These are phyloP conservation scores for Trissolcus brochymenae DNA, from an alignment of 2,888 invertebrate species.

Conservation along the genomic window DNA sequence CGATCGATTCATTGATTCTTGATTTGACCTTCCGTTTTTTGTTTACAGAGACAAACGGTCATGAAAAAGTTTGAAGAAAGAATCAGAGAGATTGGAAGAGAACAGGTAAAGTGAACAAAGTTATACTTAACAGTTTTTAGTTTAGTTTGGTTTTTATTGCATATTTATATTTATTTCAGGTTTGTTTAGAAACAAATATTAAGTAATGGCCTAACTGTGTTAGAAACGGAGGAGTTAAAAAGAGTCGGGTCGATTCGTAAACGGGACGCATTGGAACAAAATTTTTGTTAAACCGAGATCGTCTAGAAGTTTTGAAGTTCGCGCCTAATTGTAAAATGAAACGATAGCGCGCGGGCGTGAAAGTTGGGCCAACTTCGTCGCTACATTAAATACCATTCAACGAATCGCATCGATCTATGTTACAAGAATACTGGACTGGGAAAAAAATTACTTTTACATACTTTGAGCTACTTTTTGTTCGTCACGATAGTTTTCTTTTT, in stretches of 20 bases:
- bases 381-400: constrained; percentile 40
- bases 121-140: background rate
- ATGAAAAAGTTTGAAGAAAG: constrained; percentile 80
- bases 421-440: constrained; percentile 12
- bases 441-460: constrained; percentile 37
- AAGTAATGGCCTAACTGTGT: background rate
- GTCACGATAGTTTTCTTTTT: background rate
- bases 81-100: constrained; percentile 78
- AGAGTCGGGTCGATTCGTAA: background rate
- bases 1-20: background rate
- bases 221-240: background rate
- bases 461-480: constrained; percentile 28
- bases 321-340: constrained; percentile 35
- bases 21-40: constrained; percentile 12
- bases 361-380: constrained; percentile 44
- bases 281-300: constrained; percentile 11
- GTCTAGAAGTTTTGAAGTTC: constrained; percentile 42
- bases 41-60: constrained; percentile 78
- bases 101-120: constrained; percentile 77
- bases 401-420: constrained; percentile 35
- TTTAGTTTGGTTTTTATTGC: background rate
- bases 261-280: background rate
- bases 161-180: background rate
- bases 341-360: constrained; percentile 33
- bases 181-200: background rate